Base-by-base conservation (phyloP, 2,113 vertebrate genomes). In the Brachypodius melanocephalos region DNA sequence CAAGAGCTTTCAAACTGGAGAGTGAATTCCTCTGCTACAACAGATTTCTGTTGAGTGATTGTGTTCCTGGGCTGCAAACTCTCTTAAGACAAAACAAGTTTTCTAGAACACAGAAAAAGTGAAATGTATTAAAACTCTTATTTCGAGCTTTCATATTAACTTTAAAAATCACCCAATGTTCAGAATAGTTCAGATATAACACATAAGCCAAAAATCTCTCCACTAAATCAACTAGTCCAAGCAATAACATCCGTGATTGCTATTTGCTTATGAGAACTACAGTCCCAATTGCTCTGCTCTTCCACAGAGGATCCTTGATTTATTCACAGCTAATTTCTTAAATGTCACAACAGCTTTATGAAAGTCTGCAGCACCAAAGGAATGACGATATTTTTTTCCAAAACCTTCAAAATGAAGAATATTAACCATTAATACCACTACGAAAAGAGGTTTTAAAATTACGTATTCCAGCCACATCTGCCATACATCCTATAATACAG, bases 241-340 rank as follows among this genome's bases (percentile, higher is more conserved):
- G 91, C 78, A 79, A 36, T 71, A 68, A 42, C 34, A 72, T 6
- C 34, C 48, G 29, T 24, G 48, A 74, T 74, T 9, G 3, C 51
- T 89, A 19, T 57, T 89, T 95, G 66, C 38, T 73, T 71, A 24
- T 54, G 84, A 79, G 45, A 68, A 67, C 62, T 57, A 48, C 28
- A 28, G 68, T 58, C 71, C 63, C 63, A 69, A 76, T 43, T 6
- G 3, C 42, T 80, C 83, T 65, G 48, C 52, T 40, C 45, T 75
- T 80, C 67, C 54, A 32, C 71, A 83, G 49, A 86, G 34, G 51
- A 80, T 31, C 49, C 51, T 57, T 74, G 24, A 80, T 83, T 73
- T 84, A 85, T 84, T 89, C 87, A 69, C 55, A 94, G 36, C 32
- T 94, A 73, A 90, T 86, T 86, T 88, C 61, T 66, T 48, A 84